A percentile compares a stretch with the other conserved stretches of the same genome.
Evolutionary conservation across 2,797 vertebrate species (phyloP).

Genomic region (Hozukius guyotensis): DNA sequence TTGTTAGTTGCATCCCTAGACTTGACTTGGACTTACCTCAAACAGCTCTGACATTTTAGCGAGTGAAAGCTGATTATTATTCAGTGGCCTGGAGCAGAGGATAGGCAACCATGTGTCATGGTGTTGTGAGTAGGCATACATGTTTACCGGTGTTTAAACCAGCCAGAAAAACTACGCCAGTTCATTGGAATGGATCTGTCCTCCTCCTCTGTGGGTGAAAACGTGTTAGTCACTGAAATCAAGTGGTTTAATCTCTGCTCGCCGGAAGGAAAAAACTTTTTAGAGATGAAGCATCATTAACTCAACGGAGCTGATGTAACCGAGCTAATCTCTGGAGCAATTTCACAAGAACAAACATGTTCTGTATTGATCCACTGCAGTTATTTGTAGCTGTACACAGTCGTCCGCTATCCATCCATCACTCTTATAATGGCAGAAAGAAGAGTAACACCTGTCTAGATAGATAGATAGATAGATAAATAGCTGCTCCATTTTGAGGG

Average conservation of each 20-base stretch:
- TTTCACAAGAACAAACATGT: conserved; percentile 18
- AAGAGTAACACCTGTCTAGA: neutral
- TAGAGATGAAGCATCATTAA: conserved; percentile 35
- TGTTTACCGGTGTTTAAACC: neutral
- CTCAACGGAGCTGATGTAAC: conserved; percentile 25
- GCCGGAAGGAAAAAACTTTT: conserved; percentile 17
- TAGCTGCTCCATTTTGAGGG: neutral
- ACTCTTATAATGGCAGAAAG: neutral
- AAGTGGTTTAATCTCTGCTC: conserved; percentile 2
- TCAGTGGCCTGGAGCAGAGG: neutral
- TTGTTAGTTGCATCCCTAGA: too few relatives aligned
- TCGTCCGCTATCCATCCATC: neutral
- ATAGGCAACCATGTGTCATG: conserved; percentile 4
- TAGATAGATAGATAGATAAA: neutral
- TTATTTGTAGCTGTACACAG: neutral
- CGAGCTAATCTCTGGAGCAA: conserved; percentile 1
- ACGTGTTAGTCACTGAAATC: conserved; percentile 31
- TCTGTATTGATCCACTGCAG: conserved; percentile 15
- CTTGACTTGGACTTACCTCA: neutral
- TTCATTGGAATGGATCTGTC: neutral
- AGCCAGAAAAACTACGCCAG: neutral
- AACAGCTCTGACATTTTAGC: neutral
- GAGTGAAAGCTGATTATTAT: neutral
- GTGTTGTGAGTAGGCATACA: neutral
- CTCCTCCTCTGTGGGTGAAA: conserved; percentile 31